phyloP scores from a whole-genome alignment of 2,888 invertebrate species.

The Pheosia gnoma region DNA sequence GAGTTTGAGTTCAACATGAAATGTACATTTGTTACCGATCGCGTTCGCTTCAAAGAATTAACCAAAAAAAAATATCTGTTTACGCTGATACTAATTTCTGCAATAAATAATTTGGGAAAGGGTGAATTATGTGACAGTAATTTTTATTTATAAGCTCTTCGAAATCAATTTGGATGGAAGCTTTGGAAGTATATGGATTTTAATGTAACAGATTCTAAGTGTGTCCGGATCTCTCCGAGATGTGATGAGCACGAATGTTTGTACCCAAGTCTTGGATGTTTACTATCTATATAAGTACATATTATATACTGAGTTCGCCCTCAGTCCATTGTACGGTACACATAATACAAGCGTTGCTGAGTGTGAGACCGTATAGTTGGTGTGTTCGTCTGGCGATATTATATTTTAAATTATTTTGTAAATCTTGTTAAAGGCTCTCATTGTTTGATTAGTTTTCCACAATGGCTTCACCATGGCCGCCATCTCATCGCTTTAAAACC shows the following conservation, averaged over 20 bases:
- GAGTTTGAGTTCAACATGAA: neutral
- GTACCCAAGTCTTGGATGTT: no score
- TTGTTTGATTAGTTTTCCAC: constrained; percentile 5
- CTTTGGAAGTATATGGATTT: no score
- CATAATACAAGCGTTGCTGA: no score
- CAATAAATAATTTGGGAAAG: constrained; percentile 1
- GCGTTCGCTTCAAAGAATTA: neutral
- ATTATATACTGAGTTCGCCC: no score
- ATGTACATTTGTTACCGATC: constrained; percentile 3
- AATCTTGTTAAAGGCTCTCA: neutral
- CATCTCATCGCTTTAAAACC: constrained; percentile 43
- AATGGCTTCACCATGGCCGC: constrained; percentile 18
- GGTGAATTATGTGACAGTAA: neutral
- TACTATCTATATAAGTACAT: no score
- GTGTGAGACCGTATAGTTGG: no score
- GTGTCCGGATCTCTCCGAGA: no score
- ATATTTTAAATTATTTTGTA: neutral
- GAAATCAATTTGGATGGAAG: neutral
- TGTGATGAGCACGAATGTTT: no score
- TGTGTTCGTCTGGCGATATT: no score
- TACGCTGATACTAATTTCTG: neutral
- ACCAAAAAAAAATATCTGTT: neutral
- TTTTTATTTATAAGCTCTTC: neutral
- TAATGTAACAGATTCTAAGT: no score
- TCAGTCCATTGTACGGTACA: no score